These are phyloP conservation scores for Thunnus maccoyii DNA, from an alignment of 2,113 vertebrate genomes.

Conservation along the genomic window DNA sequence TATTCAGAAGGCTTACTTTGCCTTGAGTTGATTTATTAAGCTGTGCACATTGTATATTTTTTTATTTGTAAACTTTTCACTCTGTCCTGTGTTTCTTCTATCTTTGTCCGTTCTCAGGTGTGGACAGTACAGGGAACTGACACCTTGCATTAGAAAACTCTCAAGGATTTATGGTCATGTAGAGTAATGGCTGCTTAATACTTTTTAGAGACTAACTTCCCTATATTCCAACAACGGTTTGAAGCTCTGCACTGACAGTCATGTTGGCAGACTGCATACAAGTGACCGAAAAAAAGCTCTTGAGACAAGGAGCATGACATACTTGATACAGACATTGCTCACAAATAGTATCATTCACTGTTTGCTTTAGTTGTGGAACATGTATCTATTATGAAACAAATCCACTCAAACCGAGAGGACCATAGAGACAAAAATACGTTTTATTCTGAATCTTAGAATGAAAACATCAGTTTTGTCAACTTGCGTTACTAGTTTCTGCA, in stretches of 20 bases:
- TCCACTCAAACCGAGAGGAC: not conserved
- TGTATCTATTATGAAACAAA: constrained; percentile 10
- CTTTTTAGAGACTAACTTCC: constrained; percentile 32
- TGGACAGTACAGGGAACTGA: constrained; percentile 73
- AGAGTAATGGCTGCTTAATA: constrained; percentile 4
- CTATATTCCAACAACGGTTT: constrained; percentile 14
- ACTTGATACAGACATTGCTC: constrained; percentile 16
- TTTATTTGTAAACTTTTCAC: constrained; percentile 55
- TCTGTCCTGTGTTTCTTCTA: constrained; percentile 55
- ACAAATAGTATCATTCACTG: not conserved
- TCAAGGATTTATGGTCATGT: constrained; percentile 50
- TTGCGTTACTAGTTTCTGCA: constrained; percentile 2
- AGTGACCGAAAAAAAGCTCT: not conserved
- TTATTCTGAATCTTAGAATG: constrained; percentile 3
- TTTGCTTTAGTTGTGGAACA: constrained; percentile 40
- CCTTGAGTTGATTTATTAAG: constrained; percentile 69
- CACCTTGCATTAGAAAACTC: constrained; percentile 57
- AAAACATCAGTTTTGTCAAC: constrained; percentile 9
- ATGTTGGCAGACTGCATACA: constrained; percentile 32
- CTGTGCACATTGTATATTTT: constrained; percentile 54
- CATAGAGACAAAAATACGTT: not conserved
- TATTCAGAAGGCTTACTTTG: constrained; percentile 64
- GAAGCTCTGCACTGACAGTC: constrained; percentile 28
- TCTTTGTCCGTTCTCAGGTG: constrained; percentile 73
- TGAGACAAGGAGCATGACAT: not conserved